Base-by-base conservation (phyloP, 1,140 invertebrate species). In the Drosophila pectinifera region DNA sequence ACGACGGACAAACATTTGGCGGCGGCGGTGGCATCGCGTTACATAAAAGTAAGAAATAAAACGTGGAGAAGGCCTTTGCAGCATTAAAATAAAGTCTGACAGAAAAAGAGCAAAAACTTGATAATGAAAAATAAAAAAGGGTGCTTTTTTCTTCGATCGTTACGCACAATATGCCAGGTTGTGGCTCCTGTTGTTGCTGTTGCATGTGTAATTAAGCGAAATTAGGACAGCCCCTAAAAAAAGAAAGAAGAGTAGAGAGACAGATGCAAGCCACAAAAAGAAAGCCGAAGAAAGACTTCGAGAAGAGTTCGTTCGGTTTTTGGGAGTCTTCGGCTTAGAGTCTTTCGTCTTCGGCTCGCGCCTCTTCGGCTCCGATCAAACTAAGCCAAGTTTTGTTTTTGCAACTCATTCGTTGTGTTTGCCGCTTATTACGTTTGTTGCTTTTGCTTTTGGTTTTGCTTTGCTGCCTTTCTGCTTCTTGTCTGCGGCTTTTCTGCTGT, bases 121-220 rank as follows among this genome's bases (percentile, higher is more conserved):
- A 56, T 43, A 49, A 57, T 24, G 18, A 72, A 67, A 57, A 18
- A 39, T 36, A 43, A 51, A 46, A 34, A 20, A 49, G 59, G 73
- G 63, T 13, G 10, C 31, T 18, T 31, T 31, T 49, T 61, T 43
- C 8, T 6, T 22, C 26, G 26, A 31, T 28, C 7, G 80, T 84
- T 84, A 84, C 80, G 75, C 80, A 79, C 65, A 83, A 73, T 46
- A 65, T 81, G 78, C 61, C 49, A 63, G 58, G 11, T 51, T 58
- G 11, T 34, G 39, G 57, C 72, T 72, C 41, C 51, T 69, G 36
- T 57, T 48, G 51, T 34, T 49, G 31, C 24, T 78, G 45, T 61
- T 51, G 72, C 59, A 56, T 69, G 70, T 63, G 84, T 88, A 88
- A 88, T 88, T 89, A 89, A 88, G 72, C 83, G 73, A 88, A 88